Evolutionary conservation across 1,140 invertebrate genomes (phyloP).

Genomic region (Sycophila sp.): DNA sequence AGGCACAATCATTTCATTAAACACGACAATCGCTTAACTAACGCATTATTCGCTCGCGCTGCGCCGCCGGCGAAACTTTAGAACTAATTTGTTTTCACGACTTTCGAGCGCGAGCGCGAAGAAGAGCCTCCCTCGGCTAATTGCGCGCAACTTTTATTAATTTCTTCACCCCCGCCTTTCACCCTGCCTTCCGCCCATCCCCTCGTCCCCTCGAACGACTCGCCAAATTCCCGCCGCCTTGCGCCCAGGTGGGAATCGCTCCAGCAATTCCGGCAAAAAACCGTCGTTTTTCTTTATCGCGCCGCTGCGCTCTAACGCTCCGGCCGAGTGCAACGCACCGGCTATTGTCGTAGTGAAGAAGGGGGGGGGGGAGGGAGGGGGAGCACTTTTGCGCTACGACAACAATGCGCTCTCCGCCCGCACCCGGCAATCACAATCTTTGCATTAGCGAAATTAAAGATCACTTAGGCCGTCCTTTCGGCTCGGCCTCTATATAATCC

Average conservation of each 20-base stretch:
- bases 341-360: no score
- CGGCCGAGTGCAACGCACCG: background rate
- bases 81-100: conserved; percentile 8
- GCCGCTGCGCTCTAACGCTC: background rate
- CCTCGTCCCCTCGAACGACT: no score
- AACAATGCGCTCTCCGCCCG: conserved; percentile 1
- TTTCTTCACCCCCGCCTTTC: no score
- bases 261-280: background rate
- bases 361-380: no score
- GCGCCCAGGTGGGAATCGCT: no score
- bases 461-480: conserved; percentile 14
- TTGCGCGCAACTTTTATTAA: conserved; percentile 7
- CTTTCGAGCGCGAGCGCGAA: background rate
- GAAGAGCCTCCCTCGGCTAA: no score
- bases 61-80: background rate
- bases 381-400: no score
- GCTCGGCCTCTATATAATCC: background rate
- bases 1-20: background rate
- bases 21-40: background rate
- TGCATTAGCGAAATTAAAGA: conserved; percentile 9
- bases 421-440: conserved; percentile 17
- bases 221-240: no score
- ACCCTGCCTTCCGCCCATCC: no score
- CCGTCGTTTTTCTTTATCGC: no score
- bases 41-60: no score